phyloP scores from a whole-genome alignment of 2,888 invertebrate species.

The Nebria salina region DNA sequence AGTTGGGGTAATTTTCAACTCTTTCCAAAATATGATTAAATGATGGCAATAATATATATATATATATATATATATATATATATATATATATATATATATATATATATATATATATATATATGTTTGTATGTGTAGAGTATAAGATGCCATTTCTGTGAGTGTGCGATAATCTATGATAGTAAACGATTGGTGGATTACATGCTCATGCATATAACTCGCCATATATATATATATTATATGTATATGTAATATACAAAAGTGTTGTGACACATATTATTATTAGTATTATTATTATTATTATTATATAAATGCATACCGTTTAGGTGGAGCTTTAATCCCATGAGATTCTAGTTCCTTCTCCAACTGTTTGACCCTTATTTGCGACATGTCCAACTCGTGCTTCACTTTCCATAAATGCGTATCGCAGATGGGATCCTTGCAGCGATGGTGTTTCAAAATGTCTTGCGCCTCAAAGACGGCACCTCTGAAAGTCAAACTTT shows the following conservation, averaged over 20 bases:
- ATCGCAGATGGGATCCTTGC: constrained; percentile 82
- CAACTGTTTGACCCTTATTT: constrained; percentile 84
- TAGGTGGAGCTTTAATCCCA: constrained; percentile 81
- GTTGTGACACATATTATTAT: too few species aligned
- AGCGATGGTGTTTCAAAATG: constrained; percentile 76
- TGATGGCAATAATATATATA: too few species aligned
- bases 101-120: too few species aligned
- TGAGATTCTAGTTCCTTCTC: constrained; percentile 86
- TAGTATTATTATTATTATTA: too few species aligned
- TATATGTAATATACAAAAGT: constrained; percentile 18
- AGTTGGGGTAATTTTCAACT: too few species aligned
- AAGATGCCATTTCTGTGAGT: constrained; percentile 29
- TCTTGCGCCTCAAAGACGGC: constrained; percentile 84
- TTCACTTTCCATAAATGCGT: constrained; percentile 90
- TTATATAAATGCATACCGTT: constrained; percentile 63
- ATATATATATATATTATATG: not conserved
- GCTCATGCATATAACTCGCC: constrained; percentile 18
- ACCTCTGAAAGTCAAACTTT: constrained; percentile 83
- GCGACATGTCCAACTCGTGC: constrained; percentile 88
- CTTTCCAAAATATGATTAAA: too few species aligned
- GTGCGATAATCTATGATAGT: constrained; percentile 17
- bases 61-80: not conserved
- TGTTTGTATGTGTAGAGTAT: constrained; percentile 10
- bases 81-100: too few species aligned
- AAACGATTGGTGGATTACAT: constrained; percentile 11